Evolutionary conservation across 2,888 invertebrate species (phyloP), one percentile per base, ranked within the genome.

Genomic region (Drosophila tanythrix): DNA sequence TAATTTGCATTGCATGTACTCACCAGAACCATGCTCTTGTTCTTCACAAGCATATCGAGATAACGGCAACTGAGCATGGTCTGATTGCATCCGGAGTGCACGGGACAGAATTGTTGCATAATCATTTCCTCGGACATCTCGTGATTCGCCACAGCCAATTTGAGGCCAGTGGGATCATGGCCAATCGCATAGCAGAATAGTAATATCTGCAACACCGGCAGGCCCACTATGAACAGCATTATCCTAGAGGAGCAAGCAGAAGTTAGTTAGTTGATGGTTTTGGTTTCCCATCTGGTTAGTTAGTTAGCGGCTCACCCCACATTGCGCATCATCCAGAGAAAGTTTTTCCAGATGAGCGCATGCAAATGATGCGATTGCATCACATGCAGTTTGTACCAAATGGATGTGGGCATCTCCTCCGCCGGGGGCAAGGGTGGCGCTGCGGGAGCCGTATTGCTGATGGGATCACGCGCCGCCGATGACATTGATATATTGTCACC

Each of bases 111-210:
- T 33, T 94, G 93, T 11, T 93, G 91, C 35, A 92, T 83, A 50
- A 94, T 93, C 81, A 93, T 93, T 86, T 94, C 94, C 29, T 93
- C 92, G 40, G 91, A 91, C 58, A 96, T 92, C 93, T 98, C 98
- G 81, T 96, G 93, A 93, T 98, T 98, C 33, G 97, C 96, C 35
- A 98, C 95, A 1, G 96, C 97, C 48, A 98, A 92, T 51, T 95
- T 95, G 1, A 98, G 94, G 18, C 96, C 96, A 10, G 94, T 94
- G 0, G 98, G 98, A 91, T 97, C 97, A 91, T 96, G 96, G n/a
- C 98, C 98, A 82, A 98, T 97, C 21, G 98, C 96, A 58, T 97
- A 93, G 91, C 98, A 98, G 94, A 98, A 98, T 53, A 98, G 93
- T 29, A 98, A 94, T 89, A 97, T 97, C 94, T 98, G 98, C 2